phyloP scores from a whole-genome alignment of 2,888 invertebrate genomes.

The Phyto melanocephala region DNA sequence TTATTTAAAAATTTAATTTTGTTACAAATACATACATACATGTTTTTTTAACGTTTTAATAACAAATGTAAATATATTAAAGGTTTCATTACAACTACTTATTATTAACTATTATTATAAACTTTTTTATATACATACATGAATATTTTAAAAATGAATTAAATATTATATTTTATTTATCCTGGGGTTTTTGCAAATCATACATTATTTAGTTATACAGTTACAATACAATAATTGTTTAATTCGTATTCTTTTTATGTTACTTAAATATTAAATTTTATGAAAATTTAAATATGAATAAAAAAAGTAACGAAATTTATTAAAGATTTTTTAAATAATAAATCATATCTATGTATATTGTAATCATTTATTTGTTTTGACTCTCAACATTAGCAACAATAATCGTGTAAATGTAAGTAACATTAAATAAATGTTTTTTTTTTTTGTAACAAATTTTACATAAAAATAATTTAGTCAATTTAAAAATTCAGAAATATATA shows the following conservation, averaged over 20 bases:
- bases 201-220: conserved; percentile 35
- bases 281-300: too few species aligned
- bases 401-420: too few species aligned
- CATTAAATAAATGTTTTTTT: too few species aligned
- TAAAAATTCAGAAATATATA: too few species aligned
- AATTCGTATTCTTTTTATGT: too few species aligned
- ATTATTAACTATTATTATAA: neutral
- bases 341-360: conserved; percentile 60
- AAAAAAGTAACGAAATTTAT: too few species aligned
- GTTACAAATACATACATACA: neutral
- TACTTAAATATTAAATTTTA: conserved; percentile 47
- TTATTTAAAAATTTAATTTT: conserved; percentile 1
- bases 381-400: too few species aligned
- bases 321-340: conserved; percentile 54
- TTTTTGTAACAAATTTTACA: too few species aligned
- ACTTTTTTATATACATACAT: neutral
- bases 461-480: too few species aligned
- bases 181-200: conserved; percentile 57
- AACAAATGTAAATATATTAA: conserved; percentile 24
- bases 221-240: too few species aligned
- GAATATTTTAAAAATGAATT: neutral
- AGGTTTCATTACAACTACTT: conserved; percentile 44
- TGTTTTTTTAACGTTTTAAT: conserved; percentile 9
- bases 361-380: conserved; percentile 3
- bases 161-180: conserved; percentile 1